Base-by-base conservation (phyloP, 2,888 invertebrate genomes). In the Disparrhopalites patrizii region DNA sequence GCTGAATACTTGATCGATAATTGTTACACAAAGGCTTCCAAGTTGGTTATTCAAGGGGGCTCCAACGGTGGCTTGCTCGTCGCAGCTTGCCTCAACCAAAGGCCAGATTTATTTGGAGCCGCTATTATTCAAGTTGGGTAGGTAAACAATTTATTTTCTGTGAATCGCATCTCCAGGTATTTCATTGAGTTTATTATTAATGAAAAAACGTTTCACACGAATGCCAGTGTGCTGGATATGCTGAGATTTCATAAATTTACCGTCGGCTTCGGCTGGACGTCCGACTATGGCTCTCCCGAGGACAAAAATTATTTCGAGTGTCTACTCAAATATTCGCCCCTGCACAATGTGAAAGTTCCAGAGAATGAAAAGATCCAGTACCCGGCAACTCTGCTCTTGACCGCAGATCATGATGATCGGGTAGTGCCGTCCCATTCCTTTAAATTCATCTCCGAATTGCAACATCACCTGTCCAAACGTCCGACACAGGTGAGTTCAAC, bases 371-470 rank as follows among this genome's bases (percentile, higher is more conserved):
- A 71, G 54, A 62, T 68, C 0, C 87, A 94, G 80, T 98, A 96
- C 83, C 98, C 98, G 7, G 88, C 96, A n/a, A 89, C 89, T 15
- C 82, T 99, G 69, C 84, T 98, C 67, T 82, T 93, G 74, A 96
- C 97, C n/a, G 97, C 93, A 20, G 97, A 98, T 83, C 98, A 99
- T 81, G 98, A 98, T 82, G 97, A 98, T 82, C 87, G 98, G 75
- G 98, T 99, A 71, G 97, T 97, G 72, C 98, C 98, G 57, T 84
- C 94, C 73, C 99, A 99, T 83, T 95, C 96, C 68, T 85, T 97
- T 52, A 99, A 99, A 82, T 93, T 90, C 81, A 89, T 92, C 68
- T 96, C 98, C 1, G 86, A 90, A 76, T 82, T 99, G 68, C 98
- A 99, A 78, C 83, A 91, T 77, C 84, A 83, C 43, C 78, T 90